Evolutionary conservation across 2,113 vertebrate species (phyloP).

Genomic region (Pandion haliaetus): DNA sequence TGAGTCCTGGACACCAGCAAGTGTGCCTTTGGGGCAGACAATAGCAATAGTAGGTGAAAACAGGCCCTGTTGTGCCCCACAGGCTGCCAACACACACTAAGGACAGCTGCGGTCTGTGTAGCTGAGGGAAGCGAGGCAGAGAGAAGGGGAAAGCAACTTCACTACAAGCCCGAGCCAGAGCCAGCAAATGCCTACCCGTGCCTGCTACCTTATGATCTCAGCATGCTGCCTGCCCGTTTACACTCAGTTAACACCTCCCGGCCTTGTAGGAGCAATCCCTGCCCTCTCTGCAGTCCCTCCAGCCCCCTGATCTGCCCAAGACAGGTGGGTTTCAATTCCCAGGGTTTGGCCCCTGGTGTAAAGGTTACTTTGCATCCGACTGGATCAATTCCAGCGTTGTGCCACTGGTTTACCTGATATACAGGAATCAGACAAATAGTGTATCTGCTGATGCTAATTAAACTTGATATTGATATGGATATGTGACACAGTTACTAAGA

Average conservation of each 20-base stretch:
- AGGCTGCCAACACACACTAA: not conserved
- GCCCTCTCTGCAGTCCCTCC: not conserved
- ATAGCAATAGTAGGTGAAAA: not conserved
- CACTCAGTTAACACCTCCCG: not conserved
- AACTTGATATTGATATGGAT: not conserved
- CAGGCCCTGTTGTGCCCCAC: not conserved
- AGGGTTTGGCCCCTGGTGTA: not conserved
- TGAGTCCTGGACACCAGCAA: not conserved
- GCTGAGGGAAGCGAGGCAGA: not conserved
- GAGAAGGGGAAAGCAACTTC: not conserved
- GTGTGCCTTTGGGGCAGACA: not conserved
- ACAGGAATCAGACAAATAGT: not conserved
- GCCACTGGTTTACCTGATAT: not conserved
- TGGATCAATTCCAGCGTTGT: not conserved
- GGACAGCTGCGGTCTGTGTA: not conserved
- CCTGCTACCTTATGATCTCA: not conserved
- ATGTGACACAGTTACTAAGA: not conserved
- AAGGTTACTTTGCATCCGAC: not conserved
- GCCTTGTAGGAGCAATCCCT: not conserved
- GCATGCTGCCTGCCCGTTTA: not conserved
- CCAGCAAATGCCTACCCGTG: not conserved
- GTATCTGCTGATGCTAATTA: not conserved
- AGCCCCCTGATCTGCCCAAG: not conserved
- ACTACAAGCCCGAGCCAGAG: not conserved
- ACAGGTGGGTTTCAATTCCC: not conserved